These are phyloP conservation scores for Sternotherus odoratus DNA, from an alignment of 2,797 vertebrate species.

Conservation along the genomic window DNA sequence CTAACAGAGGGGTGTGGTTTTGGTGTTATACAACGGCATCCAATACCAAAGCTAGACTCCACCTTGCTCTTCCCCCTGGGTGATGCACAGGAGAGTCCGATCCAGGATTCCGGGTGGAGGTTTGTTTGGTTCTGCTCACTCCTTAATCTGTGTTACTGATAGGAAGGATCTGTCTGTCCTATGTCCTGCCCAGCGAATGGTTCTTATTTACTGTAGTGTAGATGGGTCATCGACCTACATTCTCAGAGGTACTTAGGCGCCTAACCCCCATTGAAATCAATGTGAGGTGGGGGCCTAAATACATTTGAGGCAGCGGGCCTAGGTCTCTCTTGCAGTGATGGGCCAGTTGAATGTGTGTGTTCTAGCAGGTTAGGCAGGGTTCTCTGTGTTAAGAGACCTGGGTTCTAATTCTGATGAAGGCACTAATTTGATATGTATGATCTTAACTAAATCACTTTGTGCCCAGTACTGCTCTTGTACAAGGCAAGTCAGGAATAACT, in stretches of 20 bases:
- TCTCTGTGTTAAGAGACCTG: background rate
- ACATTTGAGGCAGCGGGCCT: background rate
- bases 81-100: background rate
- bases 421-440: background rate
- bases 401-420: background rate
- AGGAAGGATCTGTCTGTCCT: background rate
- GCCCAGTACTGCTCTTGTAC: background rate
- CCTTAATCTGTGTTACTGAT: background rate
- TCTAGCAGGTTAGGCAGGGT: background rate
- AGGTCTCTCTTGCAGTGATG: background rate
- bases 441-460: background rate
- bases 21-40: background rate
- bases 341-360: background rate
- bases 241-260: background rate
- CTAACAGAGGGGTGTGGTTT: background rate
- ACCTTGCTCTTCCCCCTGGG: background rate
- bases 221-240: background rate
- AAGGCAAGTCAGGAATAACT: rapidly evolving
- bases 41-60: background rate
- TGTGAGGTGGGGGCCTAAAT: background rate
- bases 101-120: background rate
- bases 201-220: background rate
- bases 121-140: background rate
- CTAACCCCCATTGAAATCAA: background rate
- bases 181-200: background rate